phyloP scores from a whole-genome alignment of 2,113 vertebrate genomes.

The Scartelaos histophorus region DNA sequence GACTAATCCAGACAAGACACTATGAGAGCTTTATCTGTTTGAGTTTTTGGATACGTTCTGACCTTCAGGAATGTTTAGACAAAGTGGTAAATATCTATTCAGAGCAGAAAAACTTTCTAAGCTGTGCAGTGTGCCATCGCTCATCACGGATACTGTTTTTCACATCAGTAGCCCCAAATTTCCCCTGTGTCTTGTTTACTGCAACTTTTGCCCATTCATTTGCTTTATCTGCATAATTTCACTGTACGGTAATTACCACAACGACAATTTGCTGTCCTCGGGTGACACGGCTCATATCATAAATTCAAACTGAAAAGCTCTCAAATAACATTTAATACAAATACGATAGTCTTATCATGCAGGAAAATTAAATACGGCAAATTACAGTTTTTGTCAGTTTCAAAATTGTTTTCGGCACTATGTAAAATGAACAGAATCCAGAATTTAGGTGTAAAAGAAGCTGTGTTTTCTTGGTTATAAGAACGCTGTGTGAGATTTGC shows the following conservation, averaged over 20 bases:
- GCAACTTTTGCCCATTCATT: conserved; percentile 61
- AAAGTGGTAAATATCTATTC: background rate
- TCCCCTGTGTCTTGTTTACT: conserved; percentile 40
- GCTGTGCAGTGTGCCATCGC: conserved; percentile 11
- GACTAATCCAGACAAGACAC: conserved; percentile 31
- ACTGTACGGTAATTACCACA: conserved; percentile 62
- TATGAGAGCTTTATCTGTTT: conserved; percentile 33
- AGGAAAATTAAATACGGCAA: conserved; percentile 5
- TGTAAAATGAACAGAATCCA: background rate
- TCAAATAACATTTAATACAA: conserved; percentile 64
- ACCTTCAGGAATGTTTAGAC: background rate
- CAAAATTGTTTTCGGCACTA: background rate
- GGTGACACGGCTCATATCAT: conserved; percentile 56
- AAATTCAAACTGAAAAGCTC: conserved; percentile 57
- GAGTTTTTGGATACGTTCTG: conserved; percentile 22
- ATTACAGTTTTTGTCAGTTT: background rate
- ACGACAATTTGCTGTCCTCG: conserved; percentile 66
- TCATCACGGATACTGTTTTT: conserved; percentile 34
- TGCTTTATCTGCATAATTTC: conserved; percentile 69
- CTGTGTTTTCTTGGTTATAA: background rate
- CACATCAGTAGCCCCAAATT: conserved; percentile 47
- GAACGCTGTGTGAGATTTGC: background rate
- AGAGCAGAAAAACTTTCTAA: background rate
- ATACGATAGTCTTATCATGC: conserved; percentile 60
- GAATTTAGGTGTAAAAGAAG: background rate